Conservation (phyloP, 2,888 invertebrate genomes). For the Drosophila quinaria region DNA sequence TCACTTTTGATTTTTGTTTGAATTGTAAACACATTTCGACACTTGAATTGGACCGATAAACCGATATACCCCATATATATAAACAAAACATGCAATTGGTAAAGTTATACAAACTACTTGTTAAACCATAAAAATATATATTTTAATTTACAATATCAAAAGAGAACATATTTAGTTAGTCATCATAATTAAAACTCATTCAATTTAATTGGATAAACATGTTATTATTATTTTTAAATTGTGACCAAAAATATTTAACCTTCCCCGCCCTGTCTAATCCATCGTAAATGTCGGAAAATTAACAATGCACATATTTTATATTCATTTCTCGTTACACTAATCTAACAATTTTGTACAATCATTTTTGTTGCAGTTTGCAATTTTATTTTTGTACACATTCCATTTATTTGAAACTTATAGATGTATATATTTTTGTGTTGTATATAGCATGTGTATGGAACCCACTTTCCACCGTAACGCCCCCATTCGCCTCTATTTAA, state of each 20-base stretch:
- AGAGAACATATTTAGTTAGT: slow-evolving; percentile 20
- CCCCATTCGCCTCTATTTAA: slow-evolving; percentile 27
- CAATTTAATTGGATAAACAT: slow-evolving; percentile 7
- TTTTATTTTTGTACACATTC: slow-evolving; percentile 28
- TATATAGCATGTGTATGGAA: slow-evolving; percentile 39
- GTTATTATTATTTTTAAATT: slow-evolving; percentile 2
- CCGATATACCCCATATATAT: slow-evolving; percentile 23
- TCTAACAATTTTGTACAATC: slow-evolving; percentile 1
- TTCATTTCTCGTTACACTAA: slow-evolving; percentile 20
- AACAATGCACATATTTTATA: slow-evolving; percentile 16
- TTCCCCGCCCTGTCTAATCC: background rate
- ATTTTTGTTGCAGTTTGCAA: slow-evolving; percentile 30
- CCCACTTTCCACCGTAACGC: slow-evolving; percentile 30
- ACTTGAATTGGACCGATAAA: slow-evolving; percentile 54
- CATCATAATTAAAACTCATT: slow-evolving; percentile 6
- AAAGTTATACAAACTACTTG: slow-evolving; percentile 55
- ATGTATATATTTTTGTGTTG: slow-evolving; percentile 10
- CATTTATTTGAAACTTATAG: slow-evolving; percentile 5
- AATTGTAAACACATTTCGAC: slow-evolving; percentile 46
- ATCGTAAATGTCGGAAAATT: slow-evolving; percentile 17
- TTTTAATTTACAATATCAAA: slow-evolving; percentile 11
- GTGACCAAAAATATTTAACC: slow-evolving; percentile 19
- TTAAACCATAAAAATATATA: slow-evolving; percentile 32
- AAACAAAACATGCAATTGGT: slow-evolving; percentile 67
- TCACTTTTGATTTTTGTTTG: slow-evolving; percentile 54